A percentile compares a stretch with the other conserved stretches of the same genome.
phyloP scores from a whole-genome alignment of 2,797 vertebrate species.

The Sebastes oblongus region DNA sequence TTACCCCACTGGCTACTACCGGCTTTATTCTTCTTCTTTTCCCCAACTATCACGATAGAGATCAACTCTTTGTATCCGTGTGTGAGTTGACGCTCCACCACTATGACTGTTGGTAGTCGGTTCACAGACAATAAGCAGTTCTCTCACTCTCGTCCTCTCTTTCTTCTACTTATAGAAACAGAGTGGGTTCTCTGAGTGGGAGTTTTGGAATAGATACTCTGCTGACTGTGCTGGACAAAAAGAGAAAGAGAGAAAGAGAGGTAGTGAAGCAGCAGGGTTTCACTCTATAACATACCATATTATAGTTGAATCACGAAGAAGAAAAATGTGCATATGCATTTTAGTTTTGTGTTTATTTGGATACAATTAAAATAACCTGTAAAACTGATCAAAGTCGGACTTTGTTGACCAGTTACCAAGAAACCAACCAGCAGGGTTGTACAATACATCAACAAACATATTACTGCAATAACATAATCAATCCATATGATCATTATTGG shows the following conservation, averaged over 20 bases:
- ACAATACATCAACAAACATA: neutral
- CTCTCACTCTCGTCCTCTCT: conserved; percentile 51
- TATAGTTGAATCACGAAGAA: neutral
- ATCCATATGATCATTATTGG: neutral
- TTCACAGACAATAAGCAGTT: conserved; percentile 53
- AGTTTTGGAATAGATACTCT: conserved; percentile 61
- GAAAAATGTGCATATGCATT: neutral
- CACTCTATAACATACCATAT: neutral
- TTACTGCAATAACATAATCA: neutral
- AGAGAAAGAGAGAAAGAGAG: neutral
- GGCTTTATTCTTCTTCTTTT: neutral
- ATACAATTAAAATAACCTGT: neutral
- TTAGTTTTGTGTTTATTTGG: neutral
- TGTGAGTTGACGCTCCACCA: conserved; percentile 38
- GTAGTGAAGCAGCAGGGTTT: conserved; percentile 2
- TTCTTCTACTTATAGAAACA: conserved; percentile 62
- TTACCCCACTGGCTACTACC: neutral
- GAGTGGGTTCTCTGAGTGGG: conserved; percentile 77
- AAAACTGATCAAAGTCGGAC: neutral
- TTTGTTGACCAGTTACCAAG: neutral
- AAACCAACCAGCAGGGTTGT: neutral
- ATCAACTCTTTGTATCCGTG: neutral
- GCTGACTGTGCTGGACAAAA: conserved; percentile 57
- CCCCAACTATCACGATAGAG: neutral
- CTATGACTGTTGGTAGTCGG: conserved; percentile 40